Evolutionary conservation across 2,888 invertebrate genomes (phyloP), one percentile per base, ranked within the genome.

Genomic region (Rhorus exstirpatorius): DNA sequence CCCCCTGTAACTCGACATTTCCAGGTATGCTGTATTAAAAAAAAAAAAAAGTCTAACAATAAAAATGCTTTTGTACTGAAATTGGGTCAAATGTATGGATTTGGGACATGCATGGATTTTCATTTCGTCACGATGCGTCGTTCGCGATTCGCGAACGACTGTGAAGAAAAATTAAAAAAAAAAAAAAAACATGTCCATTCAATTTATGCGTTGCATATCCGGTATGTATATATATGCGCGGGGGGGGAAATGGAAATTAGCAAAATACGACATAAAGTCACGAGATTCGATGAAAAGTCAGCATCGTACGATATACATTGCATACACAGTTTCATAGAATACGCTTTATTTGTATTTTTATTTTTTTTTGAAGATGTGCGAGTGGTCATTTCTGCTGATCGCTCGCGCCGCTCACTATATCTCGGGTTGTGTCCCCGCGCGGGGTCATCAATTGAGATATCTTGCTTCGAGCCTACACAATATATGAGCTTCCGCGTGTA

Each of bases 191-290:
- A 58, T 74, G 61, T 70, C 41, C 70, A 70, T 74, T 17, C 44
- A 49, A 68, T 61, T 38, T 21, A 75, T 75, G 41, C 49, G 44
- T 31, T 19, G 38, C 41, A 63, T 44, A 68, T 82, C 63, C 79
- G 70, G 61, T 7, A 12, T 17, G 17, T n/a, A n/a, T n/a, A n/a
- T 3, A 17, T 17, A 51, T 41, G 10, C 26, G 35, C 19, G 10
- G 41, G 38, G 35, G 12, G 35, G 26, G 6, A 31, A 49, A 49
- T 49, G 19, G 31, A 49, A 68, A 61, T 68, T 44, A 10, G 24
- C 41, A 35, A 67, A 4, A 21, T 12, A 51, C 60, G 53, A 38
- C 17, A 24, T 26, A 31, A 26, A 19, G 19, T 6, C 35, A 35
- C 4, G 70, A 70, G 53, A 41, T 0, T 41, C 2, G 4, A 0